Percentiles rank a stretch among this genome's conserved stretches.
Evolutionary conservation across 2,797 vertebrate genomes (phyloP).

Genomic region (Micromesistius poutassou): DNA sequence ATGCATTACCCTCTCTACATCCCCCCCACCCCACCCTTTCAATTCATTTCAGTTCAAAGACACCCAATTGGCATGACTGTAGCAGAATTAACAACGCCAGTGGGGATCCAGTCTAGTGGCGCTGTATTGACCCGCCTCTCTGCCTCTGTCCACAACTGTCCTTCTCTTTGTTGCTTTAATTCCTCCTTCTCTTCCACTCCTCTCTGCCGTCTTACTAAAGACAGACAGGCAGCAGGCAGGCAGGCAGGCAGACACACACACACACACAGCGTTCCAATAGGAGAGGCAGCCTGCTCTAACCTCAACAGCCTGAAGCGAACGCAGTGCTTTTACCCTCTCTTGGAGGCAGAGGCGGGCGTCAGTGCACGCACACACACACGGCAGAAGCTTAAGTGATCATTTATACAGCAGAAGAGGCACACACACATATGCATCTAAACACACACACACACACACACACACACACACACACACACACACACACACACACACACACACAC

Average conservation of each 20-base stretch:
- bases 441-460: conserved; percentile 25
- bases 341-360: conserved; percentile 34
- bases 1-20: not conserved
- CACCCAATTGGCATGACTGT: conserved; percentile 65
- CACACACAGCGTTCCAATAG: conserved; percentile 27
- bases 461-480: conserved; percentile 21
- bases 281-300: conserved; percentile 43
- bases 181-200: conserved; percentile 25
- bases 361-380: not conserved
- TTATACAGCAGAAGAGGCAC: conserved; percentile 25
- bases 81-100: conserved; percentile 63
- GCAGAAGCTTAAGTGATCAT: conserved; percentile 1
- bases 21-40: conserved; percentile 24
- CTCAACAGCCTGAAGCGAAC: conserved; percentile 45
- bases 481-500: conserved; percentile 24
- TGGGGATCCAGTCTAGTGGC: conserved; percentile 47
- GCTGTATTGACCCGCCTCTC: conserved; percentile 39
- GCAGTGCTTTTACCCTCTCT: conserved; percentile 49
- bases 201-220: not conserved
- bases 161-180: conserved; percentile 14
- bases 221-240: not conserved
- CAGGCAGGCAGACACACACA: no score
- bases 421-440: conserved; percentile 25
- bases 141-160: conserved; percentile 28
- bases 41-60: conserved; percentile 63